Base-by-base conservation (phyloP, 2,113 vertebrate species). In the Coturnix japonica region DNA sequence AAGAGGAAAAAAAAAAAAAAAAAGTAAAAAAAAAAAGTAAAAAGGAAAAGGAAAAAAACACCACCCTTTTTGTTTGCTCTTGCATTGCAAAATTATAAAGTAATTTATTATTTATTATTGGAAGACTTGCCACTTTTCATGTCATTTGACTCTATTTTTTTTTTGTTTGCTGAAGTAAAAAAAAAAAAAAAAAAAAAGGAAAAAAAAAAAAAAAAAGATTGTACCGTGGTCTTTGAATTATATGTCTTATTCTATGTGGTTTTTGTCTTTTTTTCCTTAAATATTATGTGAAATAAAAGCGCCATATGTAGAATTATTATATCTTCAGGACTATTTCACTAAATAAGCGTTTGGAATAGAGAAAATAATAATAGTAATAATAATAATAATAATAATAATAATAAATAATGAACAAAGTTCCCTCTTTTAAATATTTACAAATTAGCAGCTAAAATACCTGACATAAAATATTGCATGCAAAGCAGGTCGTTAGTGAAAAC, bases 31-130 rank as follows among this genome's bases (percentile, higher is more conserved):
- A 87, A 90, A 74, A 80, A 87, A 6, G 70, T 51, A 76, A n/a
- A 64, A 21, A 14, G 13, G 21, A 71, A 71, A 72, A 41, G 35
- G 0, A n/a, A 88, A 94, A 84, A 83, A 46, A 71, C 1, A 26
- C 35, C 47, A 53, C 51, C 72, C 82, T 95, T 98, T 98, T 98
- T 97, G 97, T 99, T 99, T 98, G 98, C 98, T 99, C 98, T 98
- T 98, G 98, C 98, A 98, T 98, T 98, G 98, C 98, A 99, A 98
- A 98, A 98, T 97, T 98, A 98, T 98, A 98, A 98, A 98, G 92
- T 98, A 98, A 99, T 99, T 99, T 99, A 99, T 99, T 99, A 99
- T 99, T 99, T 99, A 99, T 99, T 99, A 98, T 98, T 95, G 41
- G 97, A 98, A 98, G 97, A 99, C 98, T 98, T 98, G 98, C 98